A percentile compares a stretch with the other conserved stretches of the same genome.
Conservation (phyloP, 2,113 vertebrate genomes). For the Cricetomys ansorgei region DNA sequence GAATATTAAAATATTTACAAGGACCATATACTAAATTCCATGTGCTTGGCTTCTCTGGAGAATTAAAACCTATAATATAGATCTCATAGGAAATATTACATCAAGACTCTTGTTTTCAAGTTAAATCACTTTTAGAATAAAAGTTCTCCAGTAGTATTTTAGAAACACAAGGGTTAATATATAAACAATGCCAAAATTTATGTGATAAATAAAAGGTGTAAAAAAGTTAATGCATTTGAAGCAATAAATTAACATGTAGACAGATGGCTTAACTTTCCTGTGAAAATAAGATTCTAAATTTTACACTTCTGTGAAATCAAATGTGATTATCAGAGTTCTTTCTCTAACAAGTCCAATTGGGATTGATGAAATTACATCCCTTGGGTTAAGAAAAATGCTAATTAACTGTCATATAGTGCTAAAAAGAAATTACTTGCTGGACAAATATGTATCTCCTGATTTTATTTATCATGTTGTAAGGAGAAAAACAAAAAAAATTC, state of each 20-base stretch:
- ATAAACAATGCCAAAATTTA: conserved; percentile 74
- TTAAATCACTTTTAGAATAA: conserved; percentile 10
- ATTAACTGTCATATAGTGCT: conserved; percentile 17
- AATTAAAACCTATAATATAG: background rate
- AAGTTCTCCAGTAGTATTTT: background rate
- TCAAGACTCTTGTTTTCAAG: background rate
- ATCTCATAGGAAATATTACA: background rate
- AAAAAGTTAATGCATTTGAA: conserved; percentile 81
- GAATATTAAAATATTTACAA: conserved; percentile 14
- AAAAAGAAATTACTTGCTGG: conserved; percentile 41
- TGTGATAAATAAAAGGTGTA: conserved; percentile 78
- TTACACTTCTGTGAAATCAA: conserved; percentile 79
- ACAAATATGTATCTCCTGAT: background rate
- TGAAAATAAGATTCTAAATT: conserved; percentile 80
- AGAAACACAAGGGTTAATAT: conserved; percentile 80
- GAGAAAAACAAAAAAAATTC: background rate
- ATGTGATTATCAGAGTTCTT: conserved; percentile 80
- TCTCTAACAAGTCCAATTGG: conserved; percentile 80
- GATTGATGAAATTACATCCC: conserved; percentile 66
- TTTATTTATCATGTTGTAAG: background rate
- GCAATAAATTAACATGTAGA: conserved; percentile 79
- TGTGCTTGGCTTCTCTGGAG: background rate
- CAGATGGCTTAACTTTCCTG: conserved; percentile 85
- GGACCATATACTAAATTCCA: background rate
- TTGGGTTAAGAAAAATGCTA: conserved; percentile 48